Base-by-base conservation (phyloP, 2,888 invertebrate species). In the Dryadula phaetusa region DNA sequence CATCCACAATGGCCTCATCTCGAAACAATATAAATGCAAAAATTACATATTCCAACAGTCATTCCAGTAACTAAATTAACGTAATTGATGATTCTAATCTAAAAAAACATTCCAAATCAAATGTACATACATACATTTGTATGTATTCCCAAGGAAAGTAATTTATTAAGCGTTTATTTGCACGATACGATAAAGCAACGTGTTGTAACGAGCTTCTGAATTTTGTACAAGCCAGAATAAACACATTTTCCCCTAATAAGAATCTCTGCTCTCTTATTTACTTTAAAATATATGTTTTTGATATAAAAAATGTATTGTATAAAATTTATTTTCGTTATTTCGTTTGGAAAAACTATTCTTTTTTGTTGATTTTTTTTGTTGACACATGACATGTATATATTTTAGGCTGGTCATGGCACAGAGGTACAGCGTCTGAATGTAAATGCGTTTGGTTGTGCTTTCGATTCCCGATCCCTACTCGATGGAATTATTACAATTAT, bases 81-180 rank as follows among this genome's bases (percentile, higher is more conserved):
- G 5, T n/a, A 37, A n/a, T n/a, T n/a, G 20, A 20, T 37, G n/a
- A 20, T n/a, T 37, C 22, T 22, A 54, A 22, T 40, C n/a, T 56
- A 37, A 37, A 53, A 28, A 20, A 8, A 3, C 37, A 37, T 22
- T 54, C 34, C 8, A 37, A n/a, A 54, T 22, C 1, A 14, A 54
- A 54, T 14, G 47, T 22, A 22, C 42, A 16, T 42, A 42, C 42
- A 42, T 49, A 49, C 22, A 25, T 22, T 25, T 25, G 20, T 56
- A 60, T 18, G 18, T 28, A 60, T 32, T 60, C 14, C 14, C 6
- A 20, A 20, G 32, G 60, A 60, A 44, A 28, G 60, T 32, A 28
- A 60, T 60, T 60, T 44, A 16, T 44, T 32, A 32, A 20, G 18
- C 44, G 28, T 60, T 44, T 60, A 60, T 44, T 60, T 60, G 28